These are phyloP conservation scores for Ptyas mucosa DNA, from an alignment of 2,113 vertebrate species.

Conservation along the genomic window DNA sequence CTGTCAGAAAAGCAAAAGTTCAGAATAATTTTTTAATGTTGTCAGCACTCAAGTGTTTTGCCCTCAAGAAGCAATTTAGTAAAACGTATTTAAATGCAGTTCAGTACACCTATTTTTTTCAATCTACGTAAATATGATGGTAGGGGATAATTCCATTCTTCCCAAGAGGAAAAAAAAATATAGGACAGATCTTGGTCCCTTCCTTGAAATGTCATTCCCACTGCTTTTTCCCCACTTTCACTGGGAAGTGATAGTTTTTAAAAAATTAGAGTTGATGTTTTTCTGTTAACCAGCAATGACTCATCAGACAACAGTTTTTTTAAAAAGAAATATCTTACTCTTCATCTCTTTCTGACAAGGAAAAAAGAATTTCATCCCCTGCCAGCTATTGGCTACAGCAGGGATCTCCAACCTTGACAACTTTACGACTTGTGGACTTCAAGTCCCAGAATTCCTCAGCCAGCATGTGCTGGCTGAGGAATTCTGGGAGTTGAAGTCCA, in stretches of 20 bases:
- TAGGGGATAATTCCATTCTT: neutral
- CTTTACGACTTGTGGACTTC: too few relatives aligned
- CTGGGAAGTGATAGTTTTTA: neutral
- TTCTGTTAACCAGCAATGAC: neutral
- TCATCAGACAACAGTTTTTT: neutral
- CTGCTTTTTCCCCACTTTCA: neutral
- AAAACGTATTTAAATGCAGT: neutral
- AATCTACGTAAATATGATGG: neutral
- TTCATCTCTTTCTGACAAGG: neutral
- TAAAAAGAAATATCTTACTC: neutral
- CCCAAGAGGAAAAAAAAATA: neutral
- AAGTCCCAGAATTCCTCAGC: too few relatives aligned
- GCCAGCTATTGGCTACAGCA: neutral
- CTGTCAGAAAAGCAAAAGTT: neutral
- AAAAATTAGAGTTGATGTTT: neutral
- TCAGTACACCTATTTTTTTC: neutral
- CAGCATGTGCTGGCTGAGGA: too few relatives aligned
- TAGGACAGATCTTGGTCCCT: neutral
- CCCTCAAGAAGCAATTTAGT: neutral
- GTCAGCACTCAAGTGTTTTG: neutral
- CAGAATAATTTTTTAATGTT: neutral
- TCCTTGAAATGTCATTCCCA: neutral
- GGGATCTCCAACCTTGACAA: too few relatives aligned
- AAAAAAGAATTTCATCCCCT: neutral
- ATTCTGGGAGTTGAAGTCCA: too few relatives aligned